Percentiles rank a stretch among this genome's conserved stretches.
phyloP scores from a whole-genome alignment of 2,888 invertebrate species.

The Eilema griseolum region DNA sequence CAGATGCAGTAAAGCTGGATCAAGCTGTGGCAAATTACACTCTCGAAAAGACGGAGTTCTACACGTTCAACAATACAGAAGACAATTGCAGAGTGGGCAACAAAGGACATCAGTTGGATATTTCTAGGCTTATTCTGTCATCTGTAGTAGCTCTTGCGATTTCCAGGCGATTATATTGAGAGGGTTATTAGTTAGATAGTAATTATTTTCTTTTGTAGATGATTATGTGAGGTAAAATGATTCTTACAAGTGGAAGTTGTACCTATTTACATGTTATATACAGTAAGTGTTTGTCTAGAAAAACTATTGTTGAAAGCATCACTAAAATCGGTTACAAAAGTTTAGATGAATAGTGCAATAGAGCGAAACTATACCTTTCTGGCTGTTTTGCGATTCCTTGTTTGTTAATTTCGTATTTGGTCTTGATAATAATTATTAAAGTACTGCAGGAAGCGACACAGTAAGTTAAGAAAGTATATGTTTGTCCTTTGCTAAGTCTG shows the following conservation, averaged over 20 bases:
- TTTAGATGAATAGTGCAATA: too few relatives aligned
- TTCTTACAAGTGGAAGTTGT: background rate
- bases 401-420: background rate
- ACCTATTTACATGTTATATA: background rate
- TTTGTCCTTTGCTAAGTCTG: too few relatives aligned
- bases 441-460: too few relatives aligned
- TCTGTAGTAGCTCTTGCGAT: conserved; percentile 70
- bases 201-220: background rate
- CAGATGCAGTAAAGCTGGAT: conserved; percentile 70
- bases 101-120: conserved; percentile 60
- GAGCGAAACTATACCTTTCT: too few relatives aligned
- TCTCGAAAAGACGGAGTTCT: conserved; percentile 66
- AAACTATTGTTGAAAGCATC: background rate
- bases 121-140: conserved; percentile 66
- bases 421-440: background rate
- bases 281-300: background rate
- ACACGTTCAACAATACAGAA: conserved; percentile 75
- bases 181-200: background rate
- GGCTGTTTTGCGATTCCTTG: background rate
- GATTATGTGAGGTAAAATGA: background rate
- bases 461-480: too few relatives aligned
- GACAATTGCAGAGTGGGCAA: conserved; percentile 70
- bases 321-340: too few relatives aligned
- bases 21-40: conserved; percentile 70
- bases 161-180: conserved; percentile 67